These are phyloP conservation scores for Trochalopteron elliotii DNA, from an alignment of 2,113 vertebrate species.

Conservation along the genomic window DNA sequence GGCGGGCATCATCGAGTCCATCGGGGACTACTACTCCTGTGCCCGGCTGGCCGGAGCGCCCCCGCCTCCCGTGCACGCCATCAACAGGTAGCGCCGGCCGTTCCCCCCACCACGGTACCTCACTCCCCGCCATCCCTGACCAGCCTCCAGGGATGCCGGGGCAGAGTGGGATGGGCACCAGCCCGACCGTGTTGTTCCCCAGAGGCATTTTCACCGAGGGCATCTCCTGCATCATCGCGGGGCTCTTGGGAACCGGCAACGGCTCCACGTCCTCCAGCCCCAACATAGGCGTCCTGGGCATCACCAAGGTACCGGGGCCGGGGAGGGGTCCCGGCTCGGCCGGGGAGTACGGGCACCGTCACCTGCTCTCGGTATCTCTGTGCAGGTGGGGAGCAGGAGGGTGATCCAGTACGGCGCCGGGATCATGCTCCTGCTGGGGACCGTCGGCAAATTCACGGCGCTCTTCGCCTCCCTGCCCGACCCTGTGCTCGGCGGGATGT, in stretches of 20 bases:
- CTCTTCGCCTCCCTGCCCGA: constrained; percentile 93
- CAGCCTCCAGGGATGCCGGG: neutral
- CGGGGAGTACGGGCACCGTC: accelerated
- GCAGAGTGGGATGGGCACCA: accelerated
- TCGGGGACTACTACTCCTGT: constrained; percentile 96
- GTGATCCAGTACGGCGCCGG: constrained; percentile 93
- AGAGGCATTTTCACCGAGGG: constrained; percentile 84
- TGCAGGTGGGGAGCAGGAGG: constrained; percentile 92
- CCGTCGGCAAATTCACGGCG: constrained; percentile 92
- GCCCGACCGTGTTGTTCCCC: neutral
- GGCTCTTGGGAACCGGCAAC: constrained; percentile 80
- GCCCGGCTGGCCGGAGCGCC: constrained; percentile 91
- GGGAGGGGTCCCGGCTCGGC: accelerated
- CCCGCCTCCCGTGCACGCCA: constrained; percentile 90
- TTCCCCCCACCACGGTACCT: accelerated
- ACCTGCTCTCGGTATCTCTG: neutral
- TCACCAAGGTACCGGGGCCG: constrained; percentile 74
- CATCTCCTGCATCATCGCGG: constrained; percentile 81
- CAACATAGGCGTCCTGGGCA: constrained; percentile 83
- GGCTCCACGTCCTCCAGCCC: constrained; percentile 85
- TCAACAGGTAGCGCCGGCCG: constrained; percentile 84
- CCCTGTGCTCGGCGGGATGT: constrained; percentile 95
- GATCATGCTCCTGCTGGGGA: constrained; percentile 92
- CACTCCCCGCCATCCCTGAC: neutral
- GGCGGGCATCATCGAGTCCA: constrained; percentile 93